These are phyloP conservation scores for Meloidogyne exigua DNA, from an alignment of 1,140 invertebrate genomes.

Conservation along the genomic window DNA sequence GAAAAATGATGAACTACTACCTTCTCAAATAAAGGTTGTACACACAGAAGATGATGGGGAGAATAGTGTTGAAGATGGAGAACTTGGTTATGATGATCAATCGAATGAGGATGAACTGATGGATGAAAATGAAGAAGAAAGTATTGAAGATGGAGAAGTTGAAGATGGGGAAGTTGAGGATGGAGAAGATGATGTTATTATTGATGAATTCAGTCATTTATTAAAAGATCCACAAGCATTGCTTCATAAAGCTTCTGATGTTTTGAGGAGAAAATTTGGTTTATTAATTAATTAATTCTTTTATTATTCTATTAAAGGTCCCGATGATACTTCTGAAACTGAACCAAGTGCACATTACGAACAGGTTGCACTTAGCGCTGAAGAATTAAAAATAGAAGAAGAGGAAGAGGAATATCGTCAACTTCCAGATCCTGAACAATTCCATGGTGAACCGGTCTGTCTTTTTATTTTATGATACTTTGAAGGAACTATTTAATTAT, in stretches of 20 bases:
- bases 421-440: conserved; percentile 39
- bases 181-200: conserved; percentile 26
- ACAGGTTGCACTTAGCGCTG: conserved; percentile 31
- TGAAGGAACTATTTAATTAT: neutral
- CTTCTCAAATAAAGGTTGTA: too few species aligned
- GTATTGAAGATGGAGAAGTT: conserved; percentile 28
- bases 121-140: conserved; percentile 1
- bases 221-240: conserved; percentile 44
- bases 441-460: conserved; percentile 48
- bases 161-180: conserved; percentile 39
- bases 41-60: neutral
- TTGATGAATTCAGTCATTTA: conserved; percentile 24
- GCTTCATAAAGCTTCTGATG: conserved; percentile 31
- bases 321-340: conserved; percentile 11
- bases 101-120: conserved; percentile 9
- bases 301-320: conserved; percentile 7
- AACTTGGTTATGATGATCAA: conserved; percentile 27
- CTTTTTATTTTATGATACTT: neutral
- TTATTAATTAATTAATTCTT: neutral
- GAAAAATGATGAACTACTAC: too few species aligned
- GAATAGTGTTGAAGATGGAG: conserved; percentile 27
- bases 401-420: conserved; percentile 43
- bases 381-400: conserved; percentile 28
- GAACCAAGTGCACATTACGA: conserved; percentile 27
- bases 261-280: conserved; percentile 32